Evolutionary conservation across 2,888 invertebrate species (phyloP).

Genomic region (Nowickia ferox): DNA sequence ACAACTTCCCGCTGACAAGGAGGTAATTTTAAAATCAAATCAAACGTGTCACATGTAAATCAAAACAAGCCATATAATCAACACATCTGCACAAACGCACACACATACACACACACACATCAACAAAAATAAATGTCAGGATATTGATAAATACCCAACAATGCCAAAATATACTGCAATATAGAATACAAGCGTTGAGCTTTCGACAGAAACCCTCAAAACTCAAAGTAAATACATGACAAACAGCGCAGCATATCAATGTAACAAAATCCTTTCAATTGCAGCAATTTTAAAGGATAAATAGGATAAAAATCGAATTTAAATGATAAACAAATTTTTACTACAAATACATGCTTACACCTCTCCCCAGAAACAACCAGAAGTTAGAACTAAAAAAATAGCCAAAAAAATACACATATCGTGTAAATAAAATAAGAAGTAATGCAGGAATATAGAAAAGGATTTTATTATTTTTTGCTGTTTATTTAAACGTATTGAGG

Average conservation of each 20-base stretch:
- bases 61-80: constrained; percentile 63
- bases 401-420: constrained; percentile 74
- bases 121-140: background rate
- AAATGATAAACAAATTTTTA: constrained; percentile 81
- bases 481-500: constrained; percentile 76
- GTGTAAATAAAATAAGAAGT: constrained; percentile 34
- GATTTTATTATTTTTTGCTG: constrained; percentile 55
- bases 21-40: constrained; percentile 82
- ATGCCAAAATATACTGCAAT: background rate
- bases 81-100: constrained; percentile 4
- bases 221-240: constrained; percentile 51
- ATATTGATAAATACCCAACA: constrained; percentile 47
- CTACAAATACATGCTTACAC: constrained; percentile 25
- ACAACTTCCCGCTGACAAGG: constrained; percentile 71
- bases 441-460: constrained; percentile 32
- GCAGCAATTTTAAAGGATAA: constrained; percentile 81
- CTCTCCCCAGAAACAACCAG: background rate
- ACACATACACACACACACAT: background rate
- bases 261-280: constrained; percentile 80
- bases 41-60: constrained; percentile 75
- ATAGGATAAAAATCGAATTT: constrained; percentile 82
- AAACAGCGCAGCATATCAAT: constrained; percentile 56
- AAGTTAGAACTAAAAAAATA: background rate
- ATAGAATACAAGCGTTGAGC: background rate
- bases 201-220: constrained; percentile 66